A percentile compares a stretch with the other conserved stretches of the same genome.
These are phyloP conservation scores for Muscina levida DNA, from an alignment of 2,888 invertebrate species.

Conservation along the genomic window DNA sequence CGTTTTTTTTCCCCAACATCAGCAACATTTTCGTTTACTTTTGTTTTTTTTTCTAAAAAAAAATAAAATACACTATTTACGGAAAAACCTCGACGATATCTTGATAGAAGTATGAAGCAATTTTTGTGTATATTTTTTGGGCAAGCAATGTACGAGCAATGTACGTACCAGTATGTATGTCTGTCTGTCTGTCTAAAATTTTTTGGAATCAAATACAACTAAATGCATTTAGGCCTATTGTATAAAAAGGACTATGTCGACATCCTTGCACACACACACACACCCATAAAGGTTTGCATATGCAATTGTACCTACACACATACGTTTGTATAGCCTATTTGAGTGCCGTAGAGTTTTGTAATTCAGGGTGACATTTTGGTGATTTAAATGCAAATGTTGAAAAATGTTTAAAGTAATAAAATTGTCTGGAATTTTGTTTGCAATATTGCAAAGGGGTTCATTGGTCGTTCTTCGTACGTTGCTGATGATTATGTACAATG, in stretches of 20 bases:
- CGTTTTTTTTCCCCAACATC: conserved; percentile 45
- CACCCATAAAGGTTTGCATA: too few relatives aligned
- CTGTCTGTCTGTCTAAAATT: background rate
- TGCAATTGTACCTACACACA: too few relatives aligned
- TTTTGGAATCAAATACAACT: conserved; percentile 43
- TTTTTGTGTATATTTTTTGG: conserved; percentile 27
- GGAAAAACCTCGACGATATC: background rate
- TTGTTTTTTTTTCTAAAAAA: conserved; percentile 26
- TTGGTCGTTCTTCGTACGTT: background rate
- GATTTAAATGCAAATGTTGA: conserved; percentile 68
- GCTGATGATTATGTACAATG: too few relatives aligned
- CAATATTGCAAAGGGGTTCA: conserved; percentile 6
- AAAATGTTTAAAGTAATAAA: conserved; percentile 64
- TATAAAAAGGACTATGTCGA: background rate
- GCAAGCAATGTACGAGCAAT: conserved; percentile 9
- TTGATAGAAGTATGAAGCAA: conserved; percentile 31
- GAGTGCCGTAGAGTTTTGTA: conserved; percentile 27
- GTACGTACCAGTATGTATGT: background rate
- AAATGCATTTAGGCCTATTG: conserved; percentile 43
- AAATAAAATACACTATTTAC: conserved; percentile 9
- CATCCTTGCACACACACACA: too few relatives aligned
- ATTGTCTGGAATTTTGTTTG: conserved; percentile 63
- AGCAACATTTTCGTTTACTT: conserved; percentile 39
- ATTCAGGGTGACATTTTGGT: conserved; percentile 66
- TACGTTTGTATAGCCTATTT: background rate